A percentile compares a stretch with the other conserved stretches of the same genome.
phyloP scores from a whole-genome alignment of 2,797 vertebrate species.

The Pangasius krempfi region DNA sequence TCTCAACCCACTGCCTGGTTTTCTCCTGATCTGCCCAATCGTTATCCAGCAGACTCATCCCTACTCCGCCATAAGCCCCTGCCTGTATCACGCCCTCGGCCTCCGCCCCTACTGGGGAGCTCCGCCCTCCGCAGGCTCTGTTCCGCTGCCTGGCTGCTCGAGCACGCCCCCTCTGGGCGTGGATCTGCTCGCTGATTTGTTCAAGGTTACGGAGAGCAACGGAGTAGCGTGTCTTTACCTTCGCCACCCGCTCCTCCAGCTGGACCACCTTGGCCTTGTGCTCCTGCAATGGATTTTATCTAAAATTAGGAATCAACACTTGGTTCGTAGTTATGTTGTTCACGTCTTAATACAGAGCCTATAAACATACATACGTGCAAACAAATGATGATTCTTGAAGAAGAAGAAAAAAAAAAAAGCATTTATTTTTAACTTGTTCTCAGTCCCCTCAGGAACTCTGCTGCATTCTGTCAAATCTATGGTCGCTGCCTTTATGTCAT shows the following conservation, averaged over 20 bases:
- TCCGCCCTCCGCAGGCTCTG: conserved; percentile 69
- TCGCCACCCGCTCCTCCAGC: conserved; percentile 83
- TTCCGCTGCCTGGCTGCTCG: conserved; percentile 53
- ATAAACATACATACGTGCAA: not conserved
- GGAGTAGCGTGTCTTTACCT: conserved; percentile 88
- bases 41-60: conserved; percentile 59
- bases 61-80: conserved; percentile 58
- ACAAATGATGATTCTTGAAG: not conserved
- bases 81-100: conserved; percentile 64
- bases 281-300: conserved; percentile 73
- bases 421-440: not conserved
- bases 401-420: not conserved
- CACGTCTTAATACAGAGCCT: not conserved
- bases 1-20: conserved; percentile 74
- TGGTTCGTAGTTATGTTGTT: not conserved
- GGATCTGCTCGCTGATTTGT: conserved; percentile 93
- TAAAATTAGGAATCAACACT: not conserved
- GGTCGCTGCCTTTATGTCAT: not conserved
- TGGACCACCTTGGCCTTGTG: conserved; percentile 86
- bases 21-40: conserved; percentile 74
- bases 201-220: conserved; percentile 89
- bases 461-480: not conserved
- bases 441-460: not conserved
- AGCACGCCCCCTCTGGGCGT: conserved; percentile 77
- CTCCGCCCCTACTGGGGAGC: conserved; percentile 83